Conservation (phyloP, 2,113 vertebrate genomes). For the Ardeotis arabs region DNA sequence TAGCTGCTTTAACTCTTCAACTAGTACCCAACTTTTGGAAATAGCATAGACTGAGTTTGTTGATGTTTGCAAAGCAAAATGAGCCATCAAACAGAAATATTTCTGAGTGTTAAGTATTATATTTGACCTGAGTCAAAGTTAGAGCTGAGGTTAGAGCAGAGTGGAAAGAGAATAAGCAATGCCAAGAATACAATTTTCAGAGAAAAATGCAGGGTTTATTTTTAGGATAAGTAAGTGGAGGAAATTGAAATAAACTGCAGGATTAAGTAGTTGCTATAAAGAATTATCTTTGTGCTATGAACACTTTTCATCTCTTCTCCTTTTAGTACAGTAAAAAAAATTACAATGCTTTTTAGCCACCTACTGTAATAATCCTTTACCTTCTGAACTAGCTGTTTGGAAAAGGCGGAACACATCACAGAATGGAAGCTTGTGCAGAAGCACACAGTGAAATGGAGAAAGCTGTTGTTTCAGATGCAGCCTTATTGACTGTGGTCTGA, state of each 20-base stretch:
- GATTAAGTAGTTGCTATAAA: background rate
- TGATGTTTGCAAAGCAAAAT: background rate
- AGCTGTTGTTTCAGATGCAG: background rate
- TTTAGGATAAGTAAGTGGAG: background rate
- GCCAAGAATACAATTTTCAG: background rate
- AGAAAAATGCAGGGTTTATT: constrained; percentile 2
- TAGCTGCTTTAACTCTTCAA: background rate
- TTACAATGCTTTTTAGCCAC: background rate
- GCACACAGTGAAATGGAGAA: background rate
- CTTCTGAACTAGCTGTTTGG: background rate
- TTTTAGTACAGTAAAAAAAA: background rate
- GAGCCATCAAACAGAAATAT: background rate
- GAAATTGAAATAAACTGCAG: constrained; percentile 1
- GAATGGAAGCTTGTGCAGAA: background rate
- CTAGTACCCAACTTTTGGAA: background rate
- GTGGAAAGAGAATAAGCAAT: background rate
- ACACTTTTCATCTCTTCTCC: background rate
- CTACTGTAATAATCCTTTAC: background rate
- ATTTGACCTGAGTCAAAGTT: background rate
- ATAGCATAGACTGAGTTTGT: background rate
- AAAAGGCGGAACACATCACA: background rate
- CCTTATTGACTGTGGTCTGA: background rate
- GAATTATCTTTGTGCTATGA: background rate
- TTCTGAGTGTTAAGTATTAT: background rate
- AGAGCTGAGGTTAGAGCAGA: background rate